Evolutionary conservation across 2,113 vertebrate species (phyloP).

Genomic region (Nettapus auritus): DNA sequence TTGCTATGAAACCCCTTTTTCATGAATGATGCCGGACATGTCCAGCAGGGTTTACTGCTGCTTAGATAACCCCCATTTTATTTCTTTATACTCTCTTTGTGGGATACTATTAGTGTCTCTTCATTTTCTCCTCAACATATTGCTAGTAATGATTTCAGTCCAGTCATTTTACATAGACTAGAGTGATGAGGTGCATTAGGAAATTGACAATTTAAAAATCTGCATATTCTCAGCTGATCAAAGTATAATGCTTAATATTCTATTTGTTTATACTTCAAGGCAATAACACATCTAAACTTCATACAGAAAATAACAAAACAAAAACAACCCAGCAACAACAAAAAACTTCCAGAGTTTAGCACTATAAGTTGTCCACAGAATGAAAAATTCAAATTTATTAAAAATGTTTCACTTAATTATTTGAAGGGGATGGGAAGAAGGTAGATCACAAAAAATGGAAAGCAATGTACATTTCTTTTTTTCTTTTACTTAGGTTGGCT

Average conservation of each 20-base stretch:
- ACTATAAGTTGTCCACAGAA: background rate
- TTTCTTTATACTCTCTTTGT: background rate
- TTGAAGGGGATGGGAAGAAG: background rate
- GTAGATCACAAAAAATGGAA: background rate
- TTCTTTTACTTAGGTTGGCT: constrained; percentile 86
- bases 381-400: background rate
- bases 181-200: background rate
- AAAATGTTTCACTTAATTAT: background rate
- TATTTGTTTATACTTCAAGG: background rate
- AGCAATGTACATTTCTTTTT: constrained; percentile 33
- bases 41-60: background rate
- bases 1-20: background rate
- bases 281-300: background rate
- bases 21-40: background rate
- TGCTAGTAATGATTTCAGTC: background rate
- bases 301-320: background rate
- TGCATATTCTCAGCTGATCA: background rate
- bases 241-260: background rate
- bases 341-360: background rate
- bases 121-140: background rate
- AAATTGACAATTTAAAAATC: no score
- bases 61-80: background rate
- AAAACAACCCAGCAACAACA: no score
- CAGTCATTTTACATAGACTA: background rate
- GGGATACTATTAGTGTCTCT: background rate